These are phyloP conservation scores for Leuciscus waleckii DNA, from an alignment of 2,797 vertebrate genomes.

Conservation along the genomic window DNA sequence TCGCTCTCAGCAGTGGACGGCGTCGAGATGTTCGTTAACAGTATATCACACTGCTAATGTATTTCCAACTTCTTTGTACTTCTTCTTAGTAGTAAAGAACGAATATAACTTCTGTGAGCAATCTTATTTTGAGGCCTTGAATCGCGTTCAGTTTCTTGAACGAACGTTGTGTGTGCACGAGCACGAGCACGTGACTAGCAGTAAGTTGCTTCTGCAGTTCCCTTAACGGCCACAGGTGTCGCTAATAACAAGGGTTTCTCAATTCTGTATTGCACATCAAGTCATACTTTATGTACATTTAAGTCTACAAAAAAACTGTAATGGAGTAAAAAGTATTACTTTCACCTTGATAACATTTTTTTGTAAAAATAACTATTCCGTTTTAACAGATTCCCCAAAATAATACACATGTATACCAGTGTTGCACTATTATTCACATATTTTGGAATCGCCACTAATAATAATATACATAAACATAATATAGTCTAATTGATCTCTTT, in stretches of 20 bases:
- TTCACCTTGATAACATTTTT: too few species aligned
- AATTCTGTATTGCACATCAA: background rate
- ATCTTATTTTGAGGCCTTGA: background rate
- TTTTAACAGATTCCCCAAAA: too few species aligned
- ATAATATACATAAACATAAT: background rate
- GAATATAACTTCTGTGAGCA: background rate
- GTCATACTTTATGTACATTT: too few species aligned
- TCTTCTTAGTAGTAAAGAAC: background rate
- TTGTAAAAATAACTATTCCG: too few species aligned
- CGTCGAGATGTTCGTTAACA: too few species aligned
- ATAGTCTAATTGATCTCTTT: background rate
- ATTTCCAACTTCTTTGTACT: background rate
- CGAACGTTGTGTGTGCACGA: background rate
- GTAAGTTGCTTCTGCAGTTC: background rate
- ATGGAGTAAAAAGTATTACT: too few species aligned
- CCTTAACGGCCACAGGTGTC: background rate
- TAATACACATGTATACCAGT: too few species aligned
- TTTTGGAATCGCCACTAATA: background rate
- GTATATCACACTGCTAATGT: background rate
- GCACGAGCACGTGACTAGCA: too few species aligned
- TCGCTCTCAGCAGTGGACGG: too few species aligned
- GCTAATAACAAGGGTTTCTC: background rate
- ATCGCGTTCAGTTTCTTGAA: background rate
- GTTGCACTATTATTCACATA: too few species aligned
- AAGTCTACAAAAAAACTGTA: too few species aligned